Evolutionary conservation across 2,888 invertebrate species (phyloP), one percentile per base, ranked within the genome.

Genomic region (Noctua pronuba): DNA sequence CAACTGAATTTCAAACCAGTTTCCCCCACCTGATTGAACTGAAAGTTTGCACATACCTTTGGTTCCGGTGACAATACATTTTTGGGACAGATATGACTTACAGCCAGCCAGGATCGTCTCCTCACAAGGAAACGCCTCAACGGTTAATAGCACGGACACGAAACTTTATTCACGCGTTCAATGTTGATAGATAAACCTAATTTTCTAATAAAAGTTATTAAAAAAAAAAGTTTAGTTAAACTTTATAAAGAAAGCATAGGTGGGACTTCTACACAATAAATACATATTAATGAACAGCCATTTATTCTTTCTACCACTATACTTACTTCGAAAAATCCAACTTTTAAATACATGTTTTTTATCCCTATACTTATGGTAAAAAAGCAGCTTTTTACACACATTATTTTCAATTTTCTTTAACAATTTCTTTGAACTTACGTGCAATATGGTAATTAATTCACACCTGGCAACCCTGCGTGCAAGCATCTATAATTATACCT

Each of bases 401-500:
- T 60, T 21, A 60, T 13, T 55, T 64, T 73, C n/a, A 41, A 41
- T 73, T 49, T 60, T 73, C n/a, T 80, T 74, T 16, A 28, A 16
- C 0, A 44, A 2, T 52, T 60, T 66, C 35, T 52, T 46, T 10
- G 24, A 41, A 73, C 5, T 1, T 21, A 1, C 76, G 76, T 82
- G 80, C 38, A 52, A 52, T 70, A 82, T 31, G 67, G 67, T 49
- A 71, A 81, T 77, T 77, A 77, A 82, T 7, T 46, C 18, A 4
- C 49, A 55, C 18, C n/a, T 55, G 77, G 16, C 87, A 88, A 67
- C 84, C 87, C 87, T 88, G 35, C 67, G 41, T 74, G 70, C 35
- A 77, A 76, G 80, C 82, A 88, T 79, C 73, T 82, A 85, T 93
- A 93, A 94, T 93, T 92, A 93, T 88, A 89, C 88, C 85, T 88